phyloP scores from a whole-genome alignment of 2,113 vertebrate genomes.

The Silurus meridionalis region DNA sequence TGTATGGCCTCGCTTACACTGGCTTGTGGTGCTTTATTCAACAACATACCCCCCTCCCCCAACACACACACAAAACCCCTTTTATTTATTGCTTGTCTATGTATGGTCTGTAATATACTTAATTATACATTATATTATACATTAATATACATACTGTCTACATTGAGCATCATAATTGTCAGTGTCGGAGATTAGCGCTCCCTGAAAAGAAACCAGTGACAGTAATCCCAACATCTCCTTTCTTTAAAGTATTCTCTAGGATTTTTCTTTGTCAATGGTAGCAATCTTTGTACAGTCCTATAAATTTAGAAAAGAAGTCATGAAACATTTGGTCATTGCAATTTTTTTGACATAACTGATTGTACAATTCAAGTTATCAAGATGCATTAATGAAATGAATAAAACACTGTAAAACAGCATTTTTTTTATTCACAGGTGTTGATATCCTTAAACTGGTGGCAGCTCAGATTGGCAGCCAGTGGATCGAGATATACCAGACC shows the following conservation, averaged over 20 bases:
- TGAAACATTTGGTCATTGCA: not conserved
- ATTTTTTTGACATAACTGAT: not conserved
- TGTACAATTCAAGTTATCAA: not conserved
- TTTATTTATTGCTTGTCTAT: not conserved
- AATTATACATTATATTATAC: no score
- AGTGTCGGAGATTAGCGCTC: not conserved
- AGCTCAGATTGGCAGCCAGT: slow-evolving; percentile 89
- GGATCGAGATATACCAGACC: slow-evolving; percentile 93
- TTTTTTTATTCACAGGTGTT: slow-evolving; percentile 74
- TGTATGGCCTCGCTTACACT: slow-evolving; percentile 5
- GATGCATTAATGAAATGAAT: not conserved
- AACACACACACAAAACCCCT: no score
- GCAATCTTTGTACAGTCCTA: not conserved
- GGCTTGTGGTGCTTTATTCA: not conserved
- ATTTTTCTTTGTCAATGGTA: not conserved
- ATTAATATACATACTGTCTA: not conserved
- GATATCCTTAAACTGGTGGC: slow-evolving; percentile 94
- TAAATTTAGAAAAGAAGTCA: not conserved
- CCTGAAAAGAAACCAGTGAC: not conserved
- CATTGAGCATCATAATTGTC: not conserved
- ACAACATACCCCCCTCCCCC: not conserved
- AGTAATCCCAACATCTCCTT: not conserved
- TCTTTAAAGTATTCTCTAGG: not conserved
- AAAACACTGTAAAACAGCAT: not conserved
- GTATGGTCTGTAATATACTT: not conserved